A percentile compares a stretch with the other conserved stretches of the same genome.
Evolutionary conservation across 2,888 invertebrate genomes (phyloP).

Genomic region (Drosophila kambysellisi): DNA sequence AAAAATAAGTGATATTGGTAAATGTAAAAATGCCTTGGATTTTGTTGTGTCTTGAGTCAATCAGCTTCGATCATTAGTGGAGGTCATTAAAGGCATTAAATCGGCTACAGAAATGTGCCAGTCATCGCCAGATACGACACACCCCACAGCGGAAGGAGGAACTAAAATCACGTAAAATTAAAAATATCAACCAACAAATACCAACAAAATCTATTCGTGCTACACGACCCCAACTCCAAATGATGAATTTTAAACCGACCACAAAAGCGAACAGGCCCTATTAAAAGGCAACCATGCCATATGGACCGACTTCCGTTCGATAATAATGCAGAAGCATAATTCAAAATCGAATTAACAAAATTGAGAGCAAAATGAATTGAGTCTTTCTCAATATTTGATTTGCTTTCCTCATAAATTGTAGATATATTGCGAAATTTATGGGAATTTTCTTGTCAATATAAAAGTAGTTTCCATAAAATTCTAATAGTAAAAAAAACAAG

Average conservation of each 20-base stretch:
- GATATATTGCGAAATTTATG: background rate
- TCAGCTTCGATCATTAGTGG: slow-evolving; percentile 75
- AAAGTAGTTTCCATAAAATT: background rate
- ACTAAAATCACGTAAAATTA: slow-evolving; percentile 52
- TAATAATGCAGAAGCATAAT: background rate
- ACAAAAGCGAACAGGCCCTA: slow-evolving; percentile 3
- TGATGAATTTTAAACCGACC: slow-evolving; percentile 16
- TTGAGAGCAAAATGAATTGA: background rate
- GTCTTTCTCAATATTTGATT: background rate
- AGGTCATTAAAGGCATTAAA: slow-evolving; percentile 78
- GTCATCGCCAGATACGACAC: slow-evolving; percentile 21
- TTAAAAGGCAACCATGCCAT: slow-evolving; percentile 20
- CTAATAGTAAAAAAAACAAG: background rate
- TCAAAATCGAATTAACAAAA: background rate
- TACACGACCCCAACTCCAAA: slow-evolving; percentile 32
- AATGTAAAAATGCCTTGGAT: slow-evolving; percentile 42
- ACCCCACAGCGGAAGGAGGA: slow-evolving; percentile 40
- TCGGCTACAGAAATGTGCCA: slow-evolving; percentile 30
- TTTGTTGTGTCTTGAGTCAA: slow-evolving; percentile 59
- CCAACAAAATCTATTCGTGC: slow-evolving; percentile 40
- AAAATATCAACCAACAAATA: slow-evolving; percentile 31
- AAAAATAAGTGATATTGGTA: slow-evolving; percentile 62
- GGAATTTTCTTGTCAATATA: background rate
- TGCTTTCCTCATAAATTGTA: background rate
- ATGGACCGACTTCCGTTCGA: slow-evolving; percentile 23